Conservation (phyloP, 35 echinoderm and acorn worm genomes). For the Nesometra sesokonis region DNA sequence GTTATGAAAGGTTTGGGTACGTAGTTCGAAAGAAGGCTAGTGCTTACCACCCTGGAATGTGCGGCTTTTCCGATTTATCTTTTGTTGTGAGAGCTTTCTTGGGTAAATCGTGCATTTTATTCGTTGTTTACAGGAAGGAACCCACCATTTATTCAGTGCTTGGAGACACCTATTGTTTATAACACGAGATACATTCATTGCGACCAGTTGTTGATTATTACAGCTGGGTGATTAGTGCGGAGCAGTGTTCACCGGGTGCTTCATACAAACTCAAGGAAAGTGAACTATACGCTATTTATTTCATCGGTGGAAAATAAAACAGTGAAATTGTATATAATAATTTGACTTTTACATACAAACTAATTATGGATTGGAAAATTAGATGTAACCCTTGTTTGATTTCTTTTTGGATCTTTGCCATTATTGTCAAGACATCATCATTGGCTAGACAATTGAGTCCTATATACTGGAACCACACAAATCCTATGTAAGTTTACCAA, state of each 20-base stretch:
- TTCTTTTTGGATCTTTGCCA: neutral
- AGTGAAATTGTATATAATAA: no score
- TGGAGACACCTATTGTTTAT: neutral
- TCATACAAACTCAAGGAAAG: no score
- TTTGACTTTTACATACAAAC: neutral
- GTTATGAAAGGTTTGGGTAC: neutral
- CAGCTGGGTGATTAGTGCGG: no score
- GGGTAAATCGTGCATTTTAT: neutral
- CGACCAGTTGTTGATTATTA: no score
- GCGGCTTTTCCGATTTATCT: neutral
- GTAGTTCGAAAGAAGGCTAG: neutral
- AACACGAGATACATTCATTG: no score
- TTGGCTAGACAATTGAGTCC: neutral
- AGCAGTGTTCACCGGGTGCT: no score
- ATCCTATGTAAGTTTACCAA: neutral
- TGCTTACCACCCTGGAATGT: neutral
- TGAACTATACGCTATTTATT: no score
- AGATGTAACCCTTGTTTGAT: neutral
- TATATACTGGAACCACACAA: neutral
- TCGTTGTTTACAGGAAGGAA: neutral
- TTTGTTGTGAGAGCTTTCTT: neutral
- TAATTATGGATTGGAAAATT: neutral
- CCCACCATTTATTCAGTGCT: neutral
- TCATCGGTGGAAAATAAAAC: no score
- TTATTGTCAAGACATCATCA: neutral